Evolutionary conservation across 2,888 invertebrate genomes (phyloP).

Genomic region (Nomada ferruginata): DNA sequence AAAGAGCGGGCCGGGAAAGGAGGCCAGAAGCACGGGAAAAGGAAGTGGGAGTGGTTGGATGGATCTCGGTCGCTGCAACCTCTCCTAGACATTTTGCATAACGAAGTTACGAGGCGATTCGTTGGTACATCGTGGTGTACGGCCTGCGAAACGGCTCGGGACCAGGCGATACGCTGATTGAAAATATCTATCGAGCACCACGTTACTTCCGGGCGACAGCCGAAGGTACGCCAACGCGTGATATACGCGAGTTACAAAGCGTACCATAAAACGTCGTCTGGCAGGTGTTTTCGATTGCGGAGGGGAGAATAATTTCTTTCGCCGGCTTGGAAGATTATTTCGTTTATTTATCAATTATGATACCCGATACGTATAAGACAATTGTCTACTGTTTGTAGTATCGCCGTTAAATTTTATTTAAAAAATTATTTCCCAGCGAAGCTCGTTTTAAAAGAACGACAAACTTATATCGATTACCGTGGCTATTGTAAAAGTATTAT

Average conservation of each 20-base stretch:
- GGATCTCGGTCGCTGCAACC: conserved; percentile 20
- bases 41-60: conserved; percentile 6
- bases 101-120: conserved; percentile 68
- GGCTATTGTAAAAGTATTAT: too few species aligned
- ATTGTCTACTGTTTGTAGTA: too few species aligned
- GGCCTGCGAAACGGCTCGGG: conserved; percentile 40
- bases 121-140: conserved; percentile 41
- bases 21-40: conserved; percentile 3
- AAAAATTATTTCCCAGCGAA: too few species aligned
- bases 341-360: too few species aligned
- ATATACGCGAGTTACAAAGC: conserved; percentile 1
- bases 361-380: too few species aligned
- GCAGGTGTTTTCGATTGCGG: too few species aligned
- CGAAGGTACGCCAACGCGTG: conserved; percentile 25
- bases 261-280: too few species aligned
- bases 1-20: not conserved
- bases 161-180: conserved; percentile 27
- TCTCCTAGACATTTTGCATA: conserved; percentile 60
- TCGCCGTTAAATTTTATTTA: too few species aligned
- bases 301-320: too few species aligned
- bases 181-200: conserved; percentile 34
- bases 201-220: conserved; percentile 43
- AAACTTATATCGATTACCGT: too few species aligned
- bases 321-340: too few species aligned
- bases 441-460: too few species aligned